These are phyloP conservation scores for Pangasius sanitwongsei DNA, from an alignment of 2,797 vertebrate species.

Conservation along the genomic window DNA sequence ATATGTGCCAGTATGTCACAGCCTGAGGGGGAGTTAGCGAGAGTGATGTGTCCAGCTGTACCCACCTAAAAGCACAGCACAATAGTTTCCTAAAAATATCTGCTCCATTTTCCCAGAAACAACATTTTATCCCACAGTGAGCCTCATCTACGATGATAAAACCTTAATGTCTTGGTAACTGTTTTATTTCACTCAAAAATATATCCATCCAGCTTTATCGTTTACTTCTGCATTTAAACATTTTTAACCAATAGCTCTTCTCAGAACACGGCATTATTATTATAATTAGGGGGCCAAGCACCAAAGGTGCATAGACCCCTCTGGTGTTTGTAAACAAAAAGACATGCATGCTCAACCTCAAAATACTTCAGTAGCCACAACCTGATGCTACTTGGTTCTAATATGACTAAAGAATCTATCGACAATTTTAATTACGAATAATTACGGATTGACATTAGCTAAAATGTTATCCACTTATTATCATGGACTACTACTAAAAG, in stretches of 20 bases:
- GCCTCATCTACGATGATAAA: not conserved
- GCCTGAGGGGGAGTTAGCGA: not conserved
- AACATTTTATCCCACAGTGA: not conserved
- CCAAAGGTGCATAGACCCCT: not conserved
- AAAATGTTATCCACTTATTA: too few relatives aligned
- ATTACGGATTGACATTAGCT: too few relatives aligned
- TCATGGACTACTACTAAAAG: too few relatives aligned
- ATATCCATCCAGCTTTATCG: not conserved
- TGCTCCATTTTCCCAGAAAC: slow-evolving; percentile 12
- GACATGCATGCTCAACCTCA: not conserved
- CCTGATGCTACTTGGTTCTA: not conserved
- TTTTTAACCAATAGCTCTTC: not conserved
- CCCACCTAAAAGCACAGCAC: not conserved
- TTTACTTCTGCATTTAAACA: not conserved
- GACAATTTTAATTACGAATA: too few relatives aligned
- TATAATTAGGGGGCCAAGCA: not conserved
- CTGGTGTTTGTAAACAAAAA: not conserved
- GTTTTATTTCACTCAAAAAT: not conserved
- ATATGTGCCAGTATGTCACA: slow-evolving; percentile 35
- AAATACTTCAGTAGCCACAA: not conserved
- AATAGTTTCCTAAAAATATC: slow-evolving; percentile 25
- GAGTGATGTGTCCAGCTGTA: not conserved
- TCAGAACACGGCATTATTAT: not conserved
- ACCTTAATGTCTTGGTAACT: not conserved
- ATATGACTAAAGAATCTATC: not conserved